Percentiles rank a stretch among this genome's conserved stretches.
These are phyloP conservation scores for Sarcophaga carnaria DNA, from an alignment of 2,888 invertebrate species.

Conservation along the genomic window DNA sequence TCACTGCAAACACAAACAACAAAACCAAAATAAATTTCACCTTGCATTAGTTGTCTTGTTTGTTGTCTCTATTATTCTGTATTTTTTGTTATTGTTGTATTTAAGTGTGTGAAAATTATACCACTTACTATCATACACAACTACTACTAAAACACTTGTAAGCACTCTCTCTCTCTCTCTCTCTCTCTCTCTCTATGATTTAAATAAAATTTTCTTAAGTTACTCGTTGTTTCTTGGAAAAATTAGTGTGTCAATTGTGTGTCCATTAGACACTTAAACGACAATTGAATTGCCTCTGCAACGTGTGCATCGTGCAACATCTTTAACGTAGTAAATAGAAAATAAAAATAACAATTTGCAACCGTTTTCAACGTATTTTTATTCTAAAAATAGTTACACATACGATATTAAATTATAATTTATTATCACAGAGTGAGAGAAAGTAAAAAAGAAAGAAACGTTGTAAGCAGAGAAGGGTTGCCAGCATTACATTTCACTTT, in stretches of 20 bases:
- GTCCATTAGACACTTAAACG: conserved; percentile 21
- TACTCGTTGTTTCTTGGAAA: neutral
- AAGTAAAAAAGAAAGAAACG: neutral
- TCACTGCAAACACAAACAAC: neutral
- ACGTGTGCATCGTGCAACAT: neutral
- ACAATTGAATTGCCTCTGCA: conserved; percentile 13
- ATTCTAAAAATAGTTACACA: conserved; percentile 51
- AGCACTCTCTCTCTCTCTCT: neutral
- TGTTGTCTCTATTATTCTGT: too few relatives aligned
- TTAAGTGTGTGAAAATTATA: too few relatives aligned
- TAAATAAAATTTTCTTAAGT: conserved; percentile 7
- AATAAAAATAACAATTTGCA: conserved; percentile 19
- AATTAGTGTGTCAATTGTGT: conserved; percentile 57
- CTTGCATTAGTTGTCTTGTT: too few relatives aligned
- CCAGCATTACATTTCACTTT: neutral
- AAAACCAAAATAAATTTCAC: neutral
- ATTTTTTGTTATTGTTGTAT: too few relatives aligned
- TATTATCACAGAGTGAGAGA: neutral
- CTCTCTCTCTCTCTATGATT: neutral
- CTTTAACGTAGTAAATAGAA: neutral
- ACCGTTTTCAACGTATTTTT: neutral
- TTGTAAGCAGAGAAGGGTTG: neutral
- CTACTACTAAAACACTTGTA: too few relatives aligned
- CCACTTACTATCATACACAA: too few relatives aligned
- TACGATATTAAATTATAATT: conserved; percentile 45